Evolutionary conservation across 2,888 invertebrate species (phyloP), one percentile per base, ranked within the genome.

Genomic region (Caenorhabditis sinica): DNA sequence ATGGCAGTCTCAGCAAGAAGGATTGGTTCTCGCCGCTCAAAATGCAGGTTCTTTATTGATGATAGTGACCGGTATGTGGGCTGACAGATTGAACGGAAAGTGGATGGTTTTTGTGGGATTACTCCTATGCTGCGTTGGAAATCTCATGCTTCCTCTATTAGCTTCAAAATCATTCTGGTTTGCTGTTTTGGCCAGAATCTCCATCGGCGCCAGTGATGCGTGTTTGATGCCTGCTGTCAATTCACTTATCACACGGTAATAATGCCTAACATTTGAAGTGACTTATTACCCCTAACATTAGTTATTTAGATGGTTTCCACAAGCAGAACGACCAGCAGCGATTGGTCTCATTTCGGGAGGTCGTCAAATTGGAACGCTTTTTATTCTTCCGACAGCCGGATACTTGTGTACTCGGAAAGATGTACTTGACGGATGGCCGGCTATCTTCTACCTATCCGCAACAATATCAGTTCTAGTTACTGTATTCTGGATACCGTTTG

Each of bases 281-380:
- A 17, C 23, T 33, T 33, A 43, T 75, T 71, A 63, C 60, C 33
- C 45, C 33, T 63, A 13, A 28, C 56, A 25, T 3, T 5, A 56
- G 15, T 20, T 23, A 58, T 28, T 72, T 53, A 86, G 88, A 74
- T 90, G 89, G 89, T 92, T 92, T 68, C 92, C 92, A 20, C 90
- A 90, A 68, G 86, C 89, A 33, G 92, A 92, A 82, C 83, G 92
- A 33, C 90, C 91, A 0, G 91, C 90, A 4, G 92, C 92, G 11
- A 90, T 92, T 43, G 91, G 92, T 56, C 83, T 92, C 25, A 91
- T 92, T 72, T 90, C 91, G 8, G 91, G 91, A 28, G 91, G 92
- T 45, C 81, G 92, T 58, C 91, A 91, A 71, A 89, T 91, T 56
- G 91, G 91, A 33, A 92, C 91, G 2, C 83, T 92, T 40, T 91